Conservation (phyloP, 2,888 invertebrate species). For the Ectemnius cavifrons region DNA sequence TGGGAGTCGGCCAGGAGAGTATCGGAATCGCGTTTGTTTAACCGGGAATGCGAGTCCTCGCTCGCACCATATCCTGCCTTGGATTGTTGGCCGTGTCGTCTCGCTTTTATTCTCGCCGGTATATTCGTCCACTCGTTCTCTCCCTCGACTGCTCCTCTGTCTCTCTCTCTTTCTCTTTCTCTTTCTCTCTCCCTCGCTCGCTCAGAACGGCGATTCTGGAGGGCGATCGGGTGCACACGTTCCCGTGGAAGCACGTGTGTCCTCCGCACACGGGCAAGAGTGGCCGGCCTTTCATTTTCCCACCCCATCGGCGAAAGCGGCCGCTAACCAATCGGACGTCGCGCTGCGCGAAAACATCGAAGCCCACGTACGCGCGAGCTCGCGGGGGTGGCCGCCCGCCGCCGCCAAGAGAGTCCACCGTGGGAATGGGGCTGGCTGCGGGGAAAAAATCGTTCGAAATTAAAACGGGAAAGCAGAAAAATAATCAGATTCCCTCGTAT, state of each 20-base stretch:
- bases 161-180: constrained; percentile 4
- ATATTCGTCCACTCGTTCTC: neutral
- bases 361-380: constrained; percentile 51
- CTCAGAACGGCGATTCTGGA: constrained; percentile 1
- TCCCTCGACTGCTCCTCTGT: neutral
- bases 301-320: constrained; percentile 54
- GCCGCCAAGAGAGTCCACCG: constrained; percentile 36
- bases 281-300: constrained; percentile 63
- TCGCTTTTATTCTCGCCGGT: too few relatives aligned
- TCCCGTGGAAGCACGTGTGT: constrained; percentile 37
- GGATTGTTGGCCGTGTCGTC: constrained; percentile 11
- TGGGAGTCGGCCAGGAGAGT: neutral
- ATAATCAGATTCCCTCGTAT: constrained; percentile 76
- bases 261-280: constrained; percentile 55
- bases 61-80: constrained; percentile 48
- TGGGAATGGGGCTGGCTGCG: constrained; percentile 26
- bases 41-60: constrained; percentile 27
- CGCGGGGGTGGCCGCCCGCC: constrained; percentile 19
- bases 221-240: neutral
- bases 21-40: constrained; percentile 31
- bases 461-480: constrained; percentile 75
- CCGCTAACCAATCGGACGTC: constrained; percentile 68
- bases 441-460: constrained; percentile 71
- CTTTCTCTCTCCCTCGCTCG: neutral
- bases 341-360: constrained; percentile 68